These are phyloP conservation scores for Cololabis saira DNA, from an alignment of 2,113 vertebrate genomes.

Conservation along the genomic window DNA sequence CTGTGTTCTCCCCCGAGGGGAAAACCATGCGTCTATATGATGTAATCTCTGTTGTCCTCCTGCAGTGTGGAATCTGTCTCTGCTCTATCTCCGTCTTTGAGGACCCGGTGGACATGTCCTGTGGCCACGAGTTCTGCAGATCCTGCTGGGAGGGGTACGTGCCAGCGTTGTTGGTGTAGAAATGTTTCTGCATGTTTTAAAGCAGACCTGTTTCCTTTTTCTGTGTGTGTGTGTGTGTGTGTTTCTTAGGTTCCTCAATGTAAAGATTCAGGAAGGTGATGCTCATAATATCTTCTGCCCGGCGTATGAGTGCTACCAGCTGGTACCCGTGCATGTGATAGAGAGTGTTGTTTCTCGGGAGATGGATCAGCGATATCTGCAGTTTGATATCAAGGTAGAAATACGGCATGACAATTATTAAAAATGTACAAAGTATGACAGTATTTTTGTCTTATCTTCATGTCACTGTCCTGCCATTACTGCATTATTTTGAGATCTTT, in stretches of 20 bases:
- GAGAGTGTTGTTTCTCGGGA: constrained; percentile 77
- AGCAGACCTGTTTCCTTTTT: background rate
- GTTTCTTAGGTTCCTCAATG: constrained; percentile 70
- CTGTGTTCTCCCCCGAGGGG: too few species aligned
- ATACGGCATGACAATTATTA: background rate
- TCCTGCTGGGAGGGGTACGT: constrained; percentile 75
- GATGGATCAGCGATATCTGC: constrained; percentile 77
- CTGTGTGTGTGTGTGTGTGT: background rate
- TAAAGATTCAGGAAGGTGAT: constrained; percentile 77
- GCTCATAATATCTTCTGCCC: constrained; percentile 80
- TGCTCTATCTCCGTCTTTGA: constrained; percentile 79
- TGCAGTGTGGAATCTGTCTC: constrained; percentile 77
- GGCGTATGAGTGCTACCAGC: constrained; percentile 75
- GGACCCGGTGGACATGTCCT: constrained; percentile 78
- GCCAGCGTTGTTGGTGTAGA: background rate
- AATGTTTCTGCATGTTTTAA: background rate
- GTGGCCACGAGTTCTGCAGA: constrained; percentile 77
- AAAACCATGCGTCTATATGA: background rate
- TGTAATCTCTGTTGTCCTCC: background rate
- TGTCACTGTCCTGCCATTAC: background rate
- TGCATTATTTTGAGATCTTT: background rate
- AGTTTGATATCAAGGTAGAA: constrained; percentile 78
- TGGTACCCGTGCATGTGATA: constrained; percentile 77
- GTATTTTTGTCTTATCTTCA: too few species aligned
- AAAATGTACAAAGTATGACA: too few species aligned